phyloP scores from a whole-genome alignment of 2,888 invertebrate species.

The Julus scanicus region DNA sequence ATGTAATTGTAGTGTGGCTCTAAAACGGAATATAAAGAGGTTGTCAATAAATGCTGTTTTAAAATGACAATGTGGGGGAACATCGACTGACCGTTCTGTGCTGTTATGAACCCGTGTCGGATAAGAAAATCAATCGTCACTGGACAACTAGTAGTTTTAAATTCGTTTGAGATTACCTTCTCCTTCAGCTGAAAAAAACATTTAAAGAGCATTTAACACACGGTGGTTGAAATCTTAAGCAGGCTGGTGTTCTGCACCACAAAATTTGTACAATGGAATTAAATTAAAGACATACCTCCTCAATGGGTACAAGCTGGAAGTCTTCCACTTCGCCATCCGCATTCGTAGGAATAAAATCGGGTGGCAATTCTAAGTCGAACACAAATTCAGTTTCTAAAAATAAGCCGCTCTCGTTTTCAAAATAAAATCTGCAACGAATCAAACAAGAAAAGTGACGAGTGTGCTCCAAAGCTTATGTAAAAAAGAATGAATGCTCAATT shows the following conservation, averaged over 20 bases:
- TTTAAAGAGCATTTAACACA: slow-evolving; percentile 43
- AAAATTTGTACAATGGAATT: too few species aligned
- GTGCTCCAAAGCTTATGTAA: neutral
- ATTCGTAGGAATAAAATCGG: slow-evolving; percentile 90
- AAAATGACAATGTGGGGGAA: neutral
- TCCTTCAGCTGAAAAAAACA: slow-evolving; percentile 68
- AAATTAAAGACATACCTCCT: slow-evolving; percentile 70
- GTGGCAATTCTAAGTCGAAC: slow-evolving; percentile 89
- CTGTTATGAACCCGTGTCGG: slow-evolving; percentile 85
- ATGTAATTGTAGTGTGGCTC: slow-evolving; percentile 86
- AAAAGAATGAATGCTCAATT: neutral
- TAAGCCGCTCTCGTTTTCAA: slow-evolving; percentile 90
- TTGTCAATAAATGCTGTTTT: neutral
- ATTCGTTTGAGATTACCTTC: slow-evolving; percentile 82
- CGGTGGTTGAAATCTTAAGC: neutral
- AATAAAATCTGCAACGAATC: slow-evolving; percentile 76
- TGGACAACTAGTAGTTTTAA: slow-evolving; percentile 94
- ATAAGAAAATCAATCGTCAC: slow-evolving; percentile 92
- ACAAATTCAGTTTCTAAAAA: slow-evolving; percentile 96
- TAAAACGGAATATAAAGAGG: slow-evolving; percentile 64
- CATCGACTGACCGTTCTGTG: slow-evolving; percentile 43
- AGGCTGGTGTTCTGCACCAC: too few species aligned
- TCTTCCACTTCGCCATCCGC: slow-evolving; percentile 94
- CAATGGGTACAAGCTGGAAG: slow-evolving; percentile 85
- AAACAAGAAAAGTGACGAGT: neutral